phyloP scores from a whole-genome alignment of 2,888 invertebrate species.

The Patella depressa region DNA sequence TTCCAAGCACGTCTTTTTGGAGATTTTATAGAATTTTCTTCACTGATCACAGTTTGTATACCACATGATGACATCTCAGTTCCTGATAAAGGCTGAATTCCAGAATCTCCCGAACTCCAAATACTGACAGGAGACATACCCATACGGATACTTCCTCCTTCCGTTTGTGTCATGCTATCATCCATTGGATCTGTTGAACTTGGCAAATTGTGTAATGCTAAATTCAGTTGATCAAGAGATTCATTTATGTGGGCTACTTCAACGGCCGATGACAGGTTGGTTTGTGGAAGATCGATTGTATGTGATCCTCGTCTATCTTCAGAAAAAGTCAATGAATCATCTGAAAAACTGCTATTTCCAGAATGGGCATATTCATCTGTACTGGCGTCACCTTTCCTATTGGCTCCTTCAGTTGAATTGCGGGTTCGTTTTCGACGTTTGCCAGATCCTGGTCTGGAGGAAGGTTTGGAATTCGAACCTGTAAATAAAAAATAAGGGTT shows the following conservation, averaged over 20 bases:
- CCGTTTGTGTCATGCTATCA: slow-evolving; percentile 16
- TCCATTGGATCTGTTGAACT: not conserved
- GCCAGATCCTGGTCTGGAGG: slow-evolving; percentile 58
- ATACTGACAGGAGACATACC: slow-evolving; percentile 48
- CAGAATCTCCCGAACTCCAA: slow-evolving; percentile 47
- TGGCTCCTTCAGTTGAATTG: slow-evolving; percentile 34
- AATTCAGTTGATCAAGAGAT: slow-evolving; percentile 33
- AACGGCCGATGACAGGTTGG: slow-evolving; percentile 5
- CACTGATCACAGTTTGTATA: not conserved
- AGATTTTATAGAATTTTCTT: not conserved
- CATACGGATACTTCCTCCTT: slow-evolving; percentile 26
- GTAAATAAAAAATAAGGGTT: slow-evolving; percentile 24
- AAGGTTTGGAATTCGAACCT: slow-evolving; percentile 48
- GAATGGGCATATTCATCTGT: slow-evolving; percentile 62
- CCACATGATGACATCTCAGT: not conserved
- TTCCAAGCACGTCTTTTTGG: slow-evolving; percentile 13
- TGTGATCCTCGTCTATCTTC: slow-evolving; percentile 7
- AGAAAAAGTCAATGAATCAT: slow-evolving; percentile 48
- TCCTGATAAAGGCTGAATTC: not conserved
- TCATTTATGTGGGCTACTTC: slow-evolving; percentile 28
- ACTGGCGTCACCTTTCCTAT: slow-evolving; percentile 40
- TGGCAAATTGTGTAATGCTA: slow-evolving; percentile 8
- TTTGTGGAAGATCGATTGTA: slow-evolving; percentile 17
- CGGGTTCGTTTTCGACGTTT: slow-evolving; percentile 47
- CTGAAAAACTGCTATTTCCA: slow-evolving; percentile 59